Percentiles rank a stretch among this genome's conserved stretches.
Evolutionary conservation across 1,140 invertebrate genomes (phyloP).

Genomic region (Propsilocerus akamusi): DNA sequence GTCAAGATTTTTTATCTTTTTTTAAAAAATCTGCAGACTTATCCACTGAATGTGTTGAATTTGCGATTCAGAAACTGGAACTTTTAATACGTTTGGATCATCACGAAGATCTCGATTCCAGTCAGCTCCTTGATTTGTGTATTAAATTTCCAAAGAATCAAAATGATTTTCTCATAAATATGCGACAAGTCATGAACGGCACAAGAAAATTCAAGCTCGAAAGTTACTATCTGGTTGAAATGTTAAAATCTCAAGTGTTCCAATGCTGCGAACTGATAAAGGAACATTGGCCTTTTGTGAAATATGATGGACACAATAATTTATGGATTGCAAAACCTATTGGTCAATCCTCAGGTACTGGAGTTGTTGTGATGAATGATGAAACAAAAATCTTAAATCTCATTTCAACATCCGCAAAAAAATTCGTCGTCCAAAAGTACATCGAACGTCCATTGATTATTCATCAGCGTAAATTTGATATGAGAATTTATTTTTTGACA

Average conservation of each 20-base stretch:
- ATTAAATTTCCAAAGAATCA: neutral
- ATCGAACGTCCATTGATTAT: neutral
- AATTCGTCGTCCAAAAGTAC: neutral
- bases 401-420: neutral
- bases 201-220: neutral
- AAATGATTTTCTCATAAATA: neutral
- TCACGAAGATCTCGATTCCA: neutral
- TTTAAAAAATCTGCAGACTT: neutral
- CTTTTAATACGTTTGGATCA: neutral
- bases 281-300: neutral
- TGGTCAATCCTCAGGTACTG: neutral
- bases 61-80: neutral
- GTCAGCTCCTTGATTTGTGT: neutral
- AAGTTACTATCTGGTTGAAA: neutral
- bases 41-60: neutral
- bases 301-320: neutral
- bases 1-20: neutral
- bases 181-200: neutral
- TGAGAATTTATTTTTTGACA: neutral
- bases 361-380: neutral
- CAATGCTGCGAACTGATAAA: neutral
- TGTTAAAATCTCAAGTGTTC: neutral
- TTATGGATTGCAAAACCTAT: constrained; percentile 2
- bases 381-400: neutral
- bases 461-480: neutral